These are phyloP conservation scores for Drosophila ustulata DNA, from an alignment of 2,888 invertebrate species.

Conservation along the genomic window DNA sequence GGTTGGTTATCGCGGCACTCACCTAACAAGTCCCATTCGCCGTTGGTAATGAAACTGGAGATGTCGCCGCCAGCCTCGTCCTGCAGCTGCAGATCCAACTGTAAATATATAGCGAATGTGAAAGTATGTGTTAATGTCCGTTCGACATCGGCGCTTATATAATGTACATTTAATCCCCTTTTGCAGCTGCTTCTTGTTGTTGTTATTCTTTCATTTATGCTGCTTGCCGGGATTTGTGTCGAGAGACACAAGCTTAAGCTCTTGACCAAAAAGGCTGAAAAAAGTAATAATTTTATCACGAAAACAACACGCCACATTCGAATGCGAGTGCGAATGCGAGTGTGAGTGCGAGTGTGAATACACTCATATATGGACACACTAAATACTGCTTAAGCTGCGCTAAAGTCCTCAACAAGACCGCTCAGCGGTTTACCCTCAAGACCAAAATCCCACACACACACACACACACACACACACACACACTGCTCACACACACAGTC, in stretches of 20 bases:
- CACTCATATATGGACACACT: conserved; percentile 8
- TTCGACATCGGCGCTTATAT: conserved; percentile 1
- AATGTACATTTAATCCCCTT: conserved; percentile 15
- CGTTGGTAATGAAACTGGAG: conserved; percentile 98
- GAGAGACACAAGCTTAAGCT: conserved; percentile 50
- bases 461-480: neutral
- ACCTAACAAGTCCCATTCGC: conserved; percentile 99
- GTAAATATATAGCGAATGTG: conserved; percentile 78
- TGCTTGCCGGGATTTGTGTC: conserved; percentile 39
- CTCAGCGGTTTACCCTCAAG: conserved; percentile 16
- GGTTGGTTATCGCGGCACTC: conserved; percentile 80
- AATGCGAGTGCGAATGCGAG: neutral
- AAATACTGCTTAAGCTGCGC: conserved; percentile 47
- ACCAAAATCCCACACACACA: neutral
- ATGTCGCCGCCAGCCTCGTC: conserved; percentile 97
- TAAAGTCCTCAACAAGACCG: conserved; percentile 36
- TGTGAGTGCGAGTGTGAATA: too few species aligned
- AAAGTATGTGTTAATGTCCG: conserved; percentile 7
- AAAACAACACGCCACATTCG: conserved; percentile 34
- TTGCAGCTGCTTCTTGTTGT: conserved; percentile 21
- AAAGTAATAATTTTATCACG: conserved; percentile 52
- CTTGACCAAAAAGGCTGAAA: conserved; percentile 57
- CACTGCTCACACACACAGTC: conserved; percentile 13
- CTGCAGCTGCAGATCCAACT: conserved; percentile 97
- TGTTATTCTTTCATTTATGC: conserved; percentile 28